These are phyloP conservation scores for Batillaria attramentaria DNA, from an alignment of 1,140 invertebrate genomes.

Conservation along the genomic window DNA sequence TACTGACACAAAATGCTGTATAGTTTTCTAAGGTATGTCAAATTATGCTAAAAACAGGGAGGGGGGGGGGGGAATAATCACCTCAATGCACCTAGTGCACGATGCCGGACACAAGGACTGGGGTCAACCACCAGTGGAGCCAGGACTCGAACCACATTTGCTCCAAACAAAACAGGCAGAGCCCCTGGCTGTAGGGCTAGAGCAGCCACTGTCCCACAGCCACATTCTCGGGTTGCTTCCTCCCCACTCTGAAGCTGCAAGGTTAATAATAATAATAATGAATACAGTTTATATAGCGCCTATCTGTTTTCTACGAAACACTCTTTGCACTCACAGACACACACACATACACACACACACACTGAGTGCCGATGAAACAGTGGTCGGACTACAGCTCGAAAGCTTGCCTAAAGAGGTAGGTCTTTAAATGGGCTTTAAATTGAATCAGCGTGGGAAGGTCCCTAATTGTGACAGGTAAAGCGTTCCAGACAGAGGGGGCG, in stretches of 20 bases:
- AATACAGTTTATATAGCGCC: neutral
- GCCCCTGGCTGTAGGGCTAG: conserved; percentile 43
- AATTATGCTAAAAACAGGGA: neutral
- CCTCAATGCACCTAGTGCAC: conserved; percentile 52
- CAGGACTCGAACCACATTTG: conserved; percentile 47
- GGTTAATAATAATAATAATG: neutral
- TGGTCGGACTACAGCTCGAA: neutral
- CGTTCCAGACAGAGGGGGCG: too few relatives aligned
- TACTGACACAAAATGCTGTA: too few relatives aligned
- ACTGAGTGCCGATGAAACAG: neutral
- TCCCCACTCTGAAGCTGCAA: conserved; percentile 48
- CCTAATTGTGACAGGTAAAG: too few relatives aligned
- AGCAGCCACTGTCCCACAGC: conserved; percentile 48
- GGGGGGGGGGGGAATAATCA: conserved; percentile 3
- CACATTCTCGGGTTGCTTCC: conserved; percentile 46
- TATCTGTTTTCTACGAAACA: too few relatives aligned
- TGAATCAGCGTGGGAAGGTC: neutral
- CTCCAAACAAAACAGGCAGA: conserved; percentile 40
- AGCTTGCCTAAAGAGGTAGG: neutral
- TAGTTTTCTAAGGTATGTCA: too few relatives aligned
- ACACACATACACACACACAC: neutral
- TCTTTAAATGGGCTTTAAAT: neutral
- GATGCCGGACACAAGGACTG: conserved; percentile 40
- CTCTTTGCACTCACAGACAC: too few relatives aligned
- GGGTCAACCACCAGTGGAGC: conserved; percentile 49